phyloP scores from a whole-genome alignment of 2,113 vertebrate species.

The Pica pica region DNA sequence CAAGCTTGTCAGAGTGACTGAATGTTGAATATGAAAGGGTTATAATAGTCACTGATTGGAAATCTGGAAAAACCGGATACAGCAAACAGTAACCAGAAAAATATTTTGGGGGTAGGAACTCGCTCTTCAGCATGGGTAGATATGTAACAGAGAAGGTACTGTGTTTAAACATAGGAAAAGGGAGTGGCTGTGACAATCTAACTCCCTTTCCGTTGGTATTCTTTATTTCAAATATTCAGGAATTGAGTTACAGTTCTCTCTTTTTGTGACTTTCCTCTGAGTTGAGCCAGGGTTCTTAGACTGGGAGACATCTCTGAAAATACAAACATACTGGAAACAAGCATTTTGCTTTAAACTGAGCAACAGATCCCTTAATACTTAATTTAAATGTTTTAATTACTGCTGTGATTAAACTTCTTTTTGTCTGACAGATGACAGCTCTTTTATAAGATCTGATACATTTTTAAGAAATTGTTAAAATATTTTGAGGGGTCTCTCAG shows the following conservation, averaged over 20 bases:
- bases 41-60: neutral
- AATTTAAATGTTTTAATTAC: neutral
- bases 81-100: neutral
- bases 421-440: neutral
- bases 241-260: neutral
- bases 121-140: neutral
- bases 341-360: neutral
- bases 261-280: neutral
- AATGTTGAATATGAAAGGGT: neutral
- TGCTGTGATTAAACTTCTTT: neutral
- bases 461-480: neutral
- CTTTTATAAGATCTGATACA: neutral
- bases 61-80: neutral
- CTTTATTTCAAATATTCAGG: neutral
- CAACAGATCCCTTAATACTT: neutral
- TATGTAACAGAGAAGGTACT: neutral
- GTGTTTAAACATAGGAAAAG: neutral
- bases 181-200: neutral
- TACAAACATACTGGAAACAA: neutral
- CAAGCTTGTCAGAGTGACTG: slow-evolving; percentile 3
- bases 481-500: neutral
- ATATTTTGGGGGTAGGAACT: neutral
- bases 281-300: neutral
- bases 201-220: neutral
- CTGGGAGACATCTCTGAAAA: neutral